Evolutionary conservation across 1,140 invertebrate species (phyloP).

Genomic region (Condylostylus longicornis): DNA sequence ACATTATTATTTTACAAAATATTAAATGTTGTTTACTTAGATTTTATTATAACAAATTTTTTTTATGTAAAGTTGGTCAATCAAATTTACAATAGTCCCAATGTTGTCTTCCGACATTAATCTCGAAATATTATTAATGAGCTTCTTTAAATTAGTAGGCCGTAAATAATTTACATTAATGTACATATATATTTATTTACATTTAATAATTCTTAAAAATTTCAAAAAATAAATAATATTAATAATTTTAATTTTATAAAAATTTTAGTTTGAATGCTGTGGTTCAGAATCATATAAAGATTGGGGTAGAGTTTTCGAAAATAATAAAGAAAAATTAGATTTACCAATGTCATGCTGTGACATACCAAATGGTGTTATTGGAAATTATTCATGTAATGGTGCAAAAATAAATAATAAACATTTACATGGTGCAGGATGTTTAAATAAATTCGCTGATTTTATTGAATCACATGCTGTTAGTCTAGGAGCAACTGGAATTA

Average conservation of each 20-base stretch:
- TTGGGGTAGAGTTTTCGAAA: conserved; percentile 35
- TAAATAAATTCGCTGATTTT: conserved; percentile 40
- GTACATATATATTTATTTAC: conserved; percentile 4
- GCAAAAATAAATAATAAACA: conserved; percentile 12
- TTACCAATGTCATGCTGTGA: conserved; percentile 50
- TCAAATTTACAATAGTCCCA: no score
- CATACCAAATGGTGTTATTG: conserved; percentile 30
- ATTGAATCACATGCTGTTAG: conserved; percentile 50
- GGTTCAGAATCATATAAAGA: conserved; percentile 43
- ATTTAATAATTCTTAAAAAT: neutral
- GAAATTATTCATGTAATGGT: conserved; percentile 30
- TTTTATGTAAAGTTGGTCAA: no score
- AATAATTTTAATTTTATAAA: no score
- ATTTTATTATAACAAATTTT: no score
- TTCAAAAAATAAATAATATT: neutral
- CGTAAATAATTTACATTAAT: no score
- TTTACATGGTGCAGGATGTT: conserved; percentile 38
- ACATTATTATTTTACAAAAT: no score
- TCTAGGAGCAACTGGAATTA: conserved; percentile 57
- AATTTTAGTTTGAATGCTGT: conserved; percentile 58
- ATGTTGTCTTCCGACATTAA: no score
- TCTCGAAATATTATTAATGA: no score
- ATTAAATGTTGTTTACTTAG: no score
- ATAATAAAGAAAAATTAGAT: no score
- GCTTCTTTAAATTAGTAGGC: no score